Percentiles rank a stretch among this genome's conserved stretches.
phyloP scores from a whole-genome alignment of 2,888 invertebrate species.

The Caradrina clavipalpis region DNA sequence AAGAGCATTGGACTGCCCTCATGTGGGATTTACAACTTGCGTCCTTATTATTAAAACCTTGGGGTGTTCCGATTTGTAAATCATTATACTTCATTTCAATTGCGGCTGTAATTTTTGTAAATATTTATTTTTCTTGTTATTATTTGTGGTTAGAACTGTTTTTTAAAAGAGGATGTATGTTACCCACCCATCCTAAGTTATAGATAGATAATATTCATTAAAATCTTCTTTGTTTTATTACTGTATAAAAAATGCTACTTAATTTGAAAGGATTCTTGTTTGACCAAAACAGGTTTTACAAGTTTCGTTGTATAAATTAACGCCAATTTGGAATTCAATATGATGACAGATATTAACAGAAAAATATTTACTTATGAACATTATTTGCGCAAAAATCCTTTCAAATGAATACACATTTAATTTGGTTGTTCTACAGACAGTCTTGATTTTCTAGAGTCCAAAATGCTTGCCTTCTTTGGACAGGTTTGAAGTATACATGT shows the following conservation, averaged over 20 bases:
- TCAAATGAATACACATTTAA: constrained; percentile 22
- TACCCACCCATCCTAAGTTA: constrained; percentile 11
- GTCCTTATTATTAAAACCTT: constrained; percentile 43
- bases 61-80: constrained; percentile 33
- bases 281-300: constrained; percentile 33
- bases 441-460: not conserved
- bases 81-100: not conserved
- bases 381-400: constrained; percentile 38
- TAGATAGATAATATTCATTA: constrained; percentile 22
- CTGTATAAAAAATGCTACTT: constrained; percentile 12
- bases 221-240: constrained; percentile 14
- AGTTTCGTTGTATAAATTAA: constrained; percentile 32
- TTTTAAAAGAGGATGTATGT: not conserved
- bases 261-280: constrained; percentile 51
- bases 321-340: not conserved
- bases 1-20: constrained; percentile 52
- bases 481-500: too few species aligned
- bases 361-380: not conserved
- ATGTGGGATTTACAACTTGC: constrained; percentile 47
- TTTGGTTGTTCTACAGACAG: constrained; percentile 9
- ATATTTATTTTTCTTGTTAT: constrained; percentile 34
- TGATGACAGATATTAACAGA: not conserved
- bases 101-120: constrained; percentile 41
- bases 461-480: not conserved
- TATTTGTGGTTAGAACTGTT: constrained; percentile 6